These are phyloP conservation scores for Cantharis rufa DNA, from an alignment of 2,888 invertebrate species.

Conservation along the genomic window DNA sequence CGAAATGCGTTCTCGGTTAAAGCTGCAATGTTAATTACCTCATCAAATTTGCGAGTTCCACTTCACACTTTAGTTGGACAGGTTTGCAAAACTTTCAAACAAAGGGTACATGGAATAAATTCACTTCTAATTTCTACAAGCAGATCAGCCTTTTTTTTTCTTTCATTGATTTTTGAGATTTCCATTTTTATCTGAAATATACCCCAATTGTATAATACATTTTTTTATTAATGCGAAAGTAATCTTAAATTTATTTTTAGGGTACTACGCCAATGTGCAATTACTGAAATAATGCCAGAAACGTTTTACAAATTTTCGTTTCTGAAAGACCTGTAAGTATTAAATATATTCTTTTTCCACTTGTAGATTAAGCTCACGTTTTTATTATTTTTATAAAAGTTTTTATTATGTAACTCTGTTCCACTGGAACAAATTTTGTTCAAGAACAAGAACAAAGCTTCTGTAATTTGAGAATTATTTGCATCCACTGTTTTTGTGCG, in stretches of 20 bases:
- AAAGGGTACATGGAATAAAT: no score
- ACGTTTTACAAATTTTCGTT: constrained; percentile 51
- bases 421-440: not conserved
- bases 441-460: not conserved
- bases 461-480: not conserved
- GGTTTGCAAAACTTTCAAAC: no score
- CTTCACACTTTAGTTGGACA: no score
- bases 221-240: not conserved
- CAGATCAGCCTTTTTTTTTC: not conserved
- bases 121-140: no score
- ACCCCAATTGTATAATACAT: not conserved
- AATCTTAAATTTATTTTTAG: constrained; percentile 41
- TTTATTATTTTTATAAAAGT: not conserved
- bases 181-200: not conserved
- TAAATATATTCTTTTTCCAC: constrained; percentile 44
- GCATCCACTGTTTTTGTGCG: not conserved
- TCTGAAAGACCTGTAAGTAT: constrained; percentile 44
- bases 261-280: constrained; percentile 55
- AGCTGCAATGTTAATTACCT: no score
- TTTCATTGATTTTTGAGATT: not conserved
- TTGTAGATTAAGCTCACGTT: not conserved
- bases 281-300: constrained; percentile 47
- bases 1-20: no score
- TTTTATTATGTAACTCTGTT: not conserved
- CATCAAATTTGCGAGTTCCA: no score